Percentiles rank a stretch among this genome's conserved stretches.
phyloP scores from a whole-genome alignment of 2,888 invertebrate genomes.

The Pseudoips prasinana region DNA sequence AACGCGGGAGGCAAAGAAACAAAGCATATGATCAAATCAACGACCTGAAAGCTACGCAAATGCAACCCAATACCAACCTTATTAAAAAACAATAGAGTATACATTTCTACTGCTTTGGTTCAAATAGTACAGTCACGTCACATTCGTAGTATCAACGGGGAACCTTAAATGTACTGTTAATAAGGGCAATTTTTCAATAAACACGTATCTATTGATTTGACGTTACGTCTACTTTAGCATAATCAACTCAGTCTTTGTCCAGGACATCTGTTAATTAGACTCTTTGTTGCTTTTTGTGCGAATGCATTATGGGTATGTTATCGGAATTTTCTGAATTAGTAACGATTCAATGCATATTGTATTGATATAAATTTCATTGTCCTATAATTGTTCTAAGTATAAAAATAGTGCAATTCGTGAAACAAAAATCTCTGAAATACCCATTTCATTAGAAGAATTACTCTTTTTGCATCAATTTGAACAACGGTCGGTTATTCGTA shows the following conservation, averaged over 20 bases:
- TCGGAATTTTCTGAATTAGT: conserved; percentile 4
- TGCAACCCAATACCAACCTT: conserved; percentile 21
- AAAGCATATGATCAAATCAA: conserved; percentile 49
- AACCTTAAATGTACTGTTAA: too few relatives aligned
- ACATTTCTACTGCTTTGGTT: conserved; percentile 13
- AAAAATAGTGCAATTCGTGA: too few relatives aligned
- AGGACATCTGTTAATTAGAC: conserved; percentile 36
- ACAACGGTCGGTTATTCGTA: too few relatives aligned
- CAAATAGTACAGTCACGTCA: conserved; percentile 6
- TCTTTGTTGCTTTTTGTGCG: conserved; percentile 26
- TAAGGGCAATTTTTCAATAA: too few relatives aligned
- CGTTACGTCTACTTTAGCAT: conserved; percentile 40
- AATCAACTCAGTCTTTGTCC: conserved; percentile 50
- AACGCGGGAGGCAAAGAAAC: conserved; percentile 50
- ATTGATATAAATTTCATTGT: too few relatives aligned
- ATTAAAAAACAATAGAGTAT: conserved; percentile 20
- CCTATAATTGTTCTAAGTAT: too few relatives aligned
- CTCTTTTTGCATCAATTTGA: too few relatives aligned
- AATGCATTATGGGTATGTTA: conserved; percentile 22
- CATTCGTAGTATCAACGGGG: too few relatives aligned
- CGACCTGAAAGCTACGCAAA: conserved; percentile 40
- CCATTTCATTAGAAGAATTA: too few relatives aligned
- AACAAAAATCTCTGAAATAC: too few relatives aligned
- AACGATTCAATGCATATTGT: too few relatives aligned
- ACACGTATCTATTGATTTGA: too few relatives aligned